A percentile compares a stretch with the other conserved stretches of the same genome.
phyloP scores from a whole-genome alignment of 2,113 vertebrate species.

The Halichoerus grypus region DNA sequence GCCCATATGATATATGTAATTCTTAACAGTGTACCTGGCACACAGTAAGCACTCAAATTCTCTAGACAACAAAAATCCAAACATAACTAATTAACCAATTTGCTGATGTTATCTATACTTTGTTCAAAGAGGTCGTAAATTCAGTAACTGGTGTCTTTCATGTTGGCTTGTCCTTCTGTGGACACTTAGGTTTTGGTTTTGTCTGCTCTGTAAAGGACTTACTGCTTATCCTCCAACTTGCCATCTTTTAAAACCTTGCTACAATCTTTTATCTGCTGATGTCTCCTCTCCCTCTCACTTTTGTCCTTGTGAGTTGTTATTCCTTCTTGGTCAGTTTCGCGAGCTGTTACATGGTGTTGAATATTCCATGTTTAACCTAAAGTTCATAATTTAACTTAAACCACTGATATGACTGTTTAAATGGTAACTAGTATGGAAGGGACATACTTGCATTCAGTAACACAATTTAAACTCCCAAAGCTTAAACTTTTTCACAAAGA shows the following conservation, averaged over 20 bases:
- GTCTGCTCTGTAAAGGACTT: background rate
- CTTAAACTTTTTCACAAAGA: background rate
- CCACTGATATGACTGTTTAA: background rate
- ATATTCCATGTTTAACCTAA: background rate
- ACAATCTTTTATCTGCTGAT: background rate
- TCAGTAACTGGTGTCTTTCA: background rate
- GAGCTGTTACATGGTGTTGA: background rate
- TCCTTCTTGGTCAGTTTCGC: background rate
- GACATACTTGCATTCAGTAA: background rate
- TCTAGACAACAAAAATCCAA: background rate
- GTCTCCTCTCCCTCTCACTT: background rate
- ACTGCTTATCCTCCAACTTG: background rate
- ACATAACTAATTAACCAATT: background rate
- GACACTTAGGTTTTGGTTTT: background rate
- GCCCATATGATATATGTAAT: background rate
- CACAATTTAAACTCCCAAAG: background rate
- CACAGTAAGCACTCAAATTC: background rate
- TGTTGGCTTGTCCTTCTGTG: background rate
- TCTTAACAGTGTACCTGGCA: background rate
- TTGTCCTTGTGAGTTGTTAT: background rate
- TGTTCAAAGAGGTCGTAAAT: background rate
- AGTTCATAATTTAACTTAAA: background rate
- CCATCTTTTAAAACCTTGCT: background rate
- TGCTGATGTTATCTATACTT: background rate
- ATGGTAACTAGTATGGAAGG: background rate